A percentile compares a stretch with the other conserved stretches of the same genome.
These are phyloP conservation scores for Hyles euphorbiae DNA, from an alignment of 1,140 invertebrate genomes.

Conservation along the genomic window DNA sequence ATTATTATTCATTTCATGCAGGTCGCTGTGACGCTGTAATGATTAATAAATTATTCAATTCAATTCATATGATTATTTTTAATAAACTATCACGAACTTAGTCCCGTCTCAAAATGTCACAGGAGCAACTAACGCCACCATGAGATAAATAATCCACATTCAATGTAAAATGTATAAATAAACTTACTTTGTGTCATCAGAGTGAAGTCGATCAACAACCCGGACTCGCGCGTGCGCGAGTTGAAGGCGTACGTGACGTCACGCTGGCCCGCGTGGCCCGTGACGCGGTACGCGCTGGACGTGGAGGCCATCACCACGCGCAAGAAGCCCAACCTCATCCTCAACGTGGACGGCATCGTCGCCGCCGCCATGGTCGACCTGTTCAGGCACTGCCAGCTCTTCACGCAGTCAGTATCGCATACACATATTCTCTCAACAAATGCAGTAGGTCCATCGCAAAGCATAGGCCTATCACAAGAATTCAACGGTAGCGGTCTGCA, in stretches of 20 bases:
- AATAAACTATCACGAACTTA: too few species aligned
- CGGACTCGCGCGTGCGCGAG: slow-evolving; percentile 97
- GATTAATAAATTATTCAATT: too few species aligned
- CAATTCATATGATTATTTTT: too few species aligned
- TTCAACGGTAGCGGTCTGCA: too few species aligned
- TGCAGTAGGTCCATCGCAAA: too few species aligned
- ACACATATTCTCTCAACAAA: not conserved
- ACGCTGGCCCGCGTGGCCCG: slow-evolving; percentile 93
- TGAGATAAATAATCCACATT: too few species aligned
- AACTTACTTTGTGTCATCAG: slow-evolving; percentile 58
- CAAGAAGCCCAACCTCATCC: slow-evolving; percentile 99
- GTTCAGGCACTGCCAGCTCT: slow-evolving; percentile 92
- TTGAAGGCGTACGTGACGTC: slow-evolving; percentile 97
- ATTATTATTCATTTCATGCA: too few species aligned
- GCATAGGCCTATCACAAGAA: too few species aligned
- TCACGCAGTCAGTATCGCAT: slow-evolving; percentile 86
- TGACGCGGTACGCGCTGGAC: slow-evolving; percentile 96
- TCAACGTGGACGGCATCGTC: slow-evolving; percentile 99
- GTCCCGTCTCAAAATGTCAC: too few species aligned
- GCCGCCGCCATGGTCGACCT: slow-evolving; percentile 98
- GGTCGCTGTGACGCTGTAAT: too few species aligned
- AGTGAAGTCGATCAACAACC: slow-evolving; percentile 99
- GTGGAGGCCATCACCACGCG: slow-evolving; percentile 99
- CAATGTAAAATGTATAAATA: too few species aligned
- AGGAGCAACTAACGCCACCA: too few species aligned